Evolutionary conservation across 2,888 invertebrate species (phyloP).

Genomic region (Syritta pipiens): DNA sequence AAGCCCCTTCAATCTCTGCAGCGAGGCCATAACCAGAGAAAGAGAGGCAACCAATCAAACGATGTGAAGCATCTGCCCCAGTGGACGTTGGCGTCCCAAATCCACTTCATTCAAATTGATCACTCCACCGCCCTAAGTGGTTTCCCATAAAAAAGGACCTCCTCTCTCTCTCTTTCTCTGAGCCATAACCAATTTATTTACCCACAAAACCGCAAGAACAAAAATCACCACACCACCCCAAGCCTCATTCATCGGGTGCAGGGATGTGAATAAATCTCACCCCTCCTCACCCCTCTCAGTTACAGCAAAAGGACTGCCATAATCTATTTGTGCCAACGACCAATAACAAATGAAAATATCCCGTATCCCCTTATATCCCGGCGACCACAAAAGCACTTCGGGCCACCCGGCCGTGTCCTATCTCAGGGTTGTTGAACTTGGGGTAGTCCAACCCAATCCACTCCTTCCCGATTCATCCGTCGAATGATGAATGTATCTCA

Average conservation of each 20-base stretch:
- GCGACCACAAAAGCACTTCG: conserved; percentile 55
- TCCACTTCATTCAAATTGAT: too few relatives aligned
- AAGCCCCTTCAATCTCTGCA: too few relatives aligned
- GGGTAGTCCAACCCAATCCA: conserved; percentile 39
- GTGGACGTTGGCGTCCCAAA: too few relatives aligned
- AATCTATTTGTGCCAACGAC: conserved; percentile 68
- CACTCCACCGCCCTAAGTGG: conserved; percentile 38
- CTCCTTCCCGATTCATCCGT: conserved; percentile 29
- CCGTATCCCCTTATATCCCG: too few relatives aligned
- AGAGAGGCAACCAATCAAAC: too few relatives aligned
- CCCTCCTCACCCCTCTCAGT: too few relatives aligned
- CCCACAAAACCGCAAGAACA: conserved; percentile 24
- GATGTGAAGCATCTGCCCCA: too few relatives aligned
- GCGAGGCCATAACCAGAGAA: too few relatives aligned
- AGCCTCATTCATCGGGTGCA: neutral
- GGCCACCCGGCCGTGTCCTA: conserved; percentile 23
- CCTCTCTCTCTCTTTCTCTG: neutral
- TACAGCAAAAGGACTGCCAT: conserved; percentile 42
- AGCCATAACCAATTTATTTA: conserved; percentile 29
- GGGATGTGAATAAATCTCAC: conserved; percentile 47
- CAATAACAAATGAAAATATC: conserved; percentile 68
- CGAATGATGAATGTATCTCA: conserved; percentile 62
- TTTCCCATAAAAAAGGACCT: conserved; percentile 3
- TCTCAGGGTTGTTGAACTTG: conserved; percentile 68
- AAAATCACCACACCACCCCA: neutral